These are phyloP conservation scores for Anser cygnoides DNA, from an alignment of 2,113 vertebrate species.

Conservation along the genomic window DNA sequence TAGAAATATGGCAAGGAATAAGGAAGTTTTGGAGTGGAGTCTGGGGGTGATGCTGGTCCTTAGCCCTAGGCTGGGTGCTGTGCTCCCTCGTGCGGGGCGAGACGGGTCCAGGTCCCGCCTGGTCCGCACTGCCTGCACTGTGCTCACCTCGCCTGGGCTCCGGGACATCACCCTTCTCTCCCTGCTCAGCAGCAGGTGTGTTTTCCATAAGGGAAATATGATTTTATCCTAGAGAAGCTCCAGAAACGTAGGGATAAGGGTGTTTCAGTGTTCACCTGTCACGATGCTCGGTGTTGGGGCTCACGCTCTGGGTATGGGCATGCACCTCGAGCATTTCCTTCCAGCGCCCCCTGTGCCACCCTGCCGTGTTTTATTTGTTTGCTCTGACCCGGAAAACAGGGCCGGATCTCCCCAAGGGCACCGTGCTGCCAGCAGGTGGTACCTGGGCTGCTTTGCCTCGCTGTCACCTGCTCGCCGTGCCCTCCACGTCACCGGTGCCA, in stretches of 20 bases:
- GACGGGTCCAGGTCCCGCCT: no score
- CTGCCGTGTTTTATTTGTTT: background rate
- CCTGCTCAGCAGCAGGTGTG: background rate
- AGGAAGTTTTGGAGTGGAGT: background rate
- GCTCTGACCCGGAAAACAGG: background rate
- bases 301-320: rapidly evolving
- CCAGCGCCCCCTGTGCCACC: rapidly evolving
- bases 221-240: background rate
- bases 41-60: rapidly evolving
- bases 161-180: rapidly evolving
- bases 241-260: rapidly evolving
- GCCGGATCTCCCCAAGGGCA: background rate
- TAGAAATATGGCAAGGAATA: background rate
- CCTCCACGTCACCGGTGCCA: slow-evolving; percentile 15
- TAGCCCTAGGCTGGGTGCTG: background rate
- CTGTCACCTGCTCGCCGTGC: background rate
- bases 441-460: slow-evolving; percentile 36
- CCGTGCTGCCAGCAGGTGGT: background rate
- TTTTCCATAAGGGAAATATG: background rate
- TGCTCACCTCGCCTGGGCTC: background rate
- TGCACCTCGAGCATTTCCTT: background rate
- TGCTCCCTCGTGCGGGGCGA: no score
- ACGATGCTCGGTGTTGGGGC: background rate
- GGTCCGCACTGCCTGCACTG: background rate
- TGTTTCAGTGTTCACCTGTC: background rate